A percentile compares a stretch with the other conserved stretches of the same genome.
These are phyloP conservation scores for Diadophis punctatus DNA, from an alignment of 2,113 vertebrate species.

Conservation along the genomic window DNA sequence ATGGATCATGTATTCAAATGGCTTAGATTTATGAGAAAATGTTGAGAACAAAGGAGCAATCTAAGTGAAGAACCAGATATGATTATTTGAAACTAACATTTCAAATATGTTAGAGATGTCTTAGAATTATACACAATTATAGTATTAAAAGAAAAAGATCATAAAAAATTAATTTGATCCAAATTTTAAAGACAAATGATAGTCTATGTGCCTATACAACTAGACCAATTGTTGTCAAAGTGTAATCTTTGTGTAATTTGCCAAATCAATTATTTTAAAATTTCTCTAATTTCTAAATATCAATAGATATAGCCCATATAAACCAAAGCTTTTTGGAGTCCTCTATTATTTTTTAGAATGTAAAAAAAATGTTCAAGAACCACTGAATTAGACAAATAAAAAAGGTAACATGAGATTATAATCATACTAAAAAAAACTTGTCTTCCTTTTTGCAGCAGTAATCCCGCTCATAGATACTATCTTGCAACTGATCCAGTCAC, in stretches of 20 bases:
- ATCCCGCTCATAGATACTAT: constrained; percentile 96
- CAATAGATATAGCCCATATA: background rate
- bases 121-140: background rate
- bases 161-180: no score
- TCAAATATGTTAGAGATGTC: background rate
- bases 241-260: background rate
- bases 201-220: background rate
- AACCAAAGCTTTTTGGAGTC: background rate
- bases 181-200: no score
- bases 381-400: background rate
- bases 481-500: constrained; percentile 89
- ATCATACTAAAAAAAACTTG: background rate
- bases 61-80: background rate
- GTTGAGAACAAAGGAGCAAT: constrained; percentile 11
- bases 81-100: background rate
- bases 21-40: constrained; percentile 20
- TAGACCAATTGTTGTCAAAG: background rate
- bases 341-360: background rate
- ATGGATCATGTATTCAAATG: constrained; percentile 18
- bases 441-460: constrained; percentile 80
- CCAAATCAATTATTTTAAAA: background rate
- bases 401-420: background rate
- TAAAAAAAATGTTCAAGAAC: background rate
- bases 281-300: background rate
- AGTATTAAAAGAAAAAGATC: no score